Base-by-base conservation (phyloP, 2,797 vertebrate species). In the Dallia pectoralis region DNA sequence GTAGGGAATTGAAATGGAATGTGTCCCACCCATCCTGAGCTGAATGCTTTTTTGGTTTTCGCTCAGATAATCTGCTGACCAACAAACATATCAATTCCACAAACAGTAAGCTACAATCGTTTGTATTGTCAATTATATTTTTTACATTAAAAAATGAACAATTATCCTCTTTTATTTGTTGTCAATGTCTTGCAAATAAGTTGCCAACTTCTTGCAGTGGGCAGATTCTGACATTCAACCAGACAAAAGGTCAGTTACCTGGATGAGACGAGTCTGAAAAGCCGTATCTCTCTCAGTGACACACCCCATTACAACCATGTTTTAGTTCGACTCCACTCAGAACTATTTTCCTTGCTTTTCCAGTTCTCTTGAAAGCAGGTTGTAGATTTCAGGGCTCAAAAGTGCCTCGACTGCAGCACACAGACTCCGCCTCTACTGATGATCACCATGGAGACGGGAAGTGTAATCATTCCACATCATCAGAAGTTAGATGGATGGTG, bases 81-180 rank as follows among this genome's bases (percentile, higher is more conserved):
- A 6, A 22, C 49, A 51, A 18, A 51, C 53, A 25, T 11, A 9
- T 25, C 19, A 22, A 25, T 9, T 3, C 9, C 9, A 4, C 8
- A 15, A 12, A 15, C 61, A 32, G 61, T 32, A 5, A 6, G 61
- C 4, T 30, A 30, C 15, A 30, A 30, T 15, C 5, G 53, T 64
- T 67, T 29, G 2, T 9, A 7, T 32, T 61, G 56, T 73, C 11
- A 32, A n/a, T 62, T 66, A 36, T 30, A 30, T 32, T 53, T 64
- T 56, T 11, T 5, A 48, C 83, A 76, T 44, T 79, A 76, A 83
- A 74, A 65, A 72, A 32, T 74, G 29, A 33, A 4, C 79, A 40
- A 69, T 32, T 14, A 71, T 79, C 63, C 33, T 67, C 68, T 49
- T 12, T 4, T 64, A 33, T 81, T 78, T 79, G 56, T 53, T 72